Evolutionary conservation across 2,113 vertebrate genomes (phyloP).

Genomic region (Puffinus mauretanicus): DNA sequence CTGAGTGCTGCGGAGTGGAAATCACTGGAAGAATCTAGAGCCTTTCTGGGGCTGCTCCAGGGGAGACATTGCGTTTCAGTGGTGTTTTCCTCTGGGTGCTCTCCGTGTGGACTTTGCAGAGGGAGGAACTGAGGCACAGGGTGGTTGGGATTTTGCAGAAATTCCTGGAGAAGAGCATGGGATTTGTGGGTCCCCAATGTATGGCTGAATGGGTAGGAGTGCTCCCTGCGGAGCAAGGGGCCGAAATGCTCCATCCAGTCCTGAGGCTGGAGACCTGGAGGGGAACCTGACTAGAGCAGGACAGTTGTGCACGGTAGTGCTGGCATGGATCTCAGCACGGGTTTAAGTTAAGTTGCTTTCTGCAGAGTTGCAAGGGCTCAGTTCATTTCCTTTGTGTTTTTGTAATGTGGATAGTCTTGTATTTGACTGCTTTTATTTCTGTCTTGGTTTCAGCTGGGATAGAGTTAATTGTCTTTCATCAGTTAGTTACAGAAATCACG

Average conservation of each 20-base stretch:
- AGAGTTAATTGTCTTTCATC: too few relatives aligned
- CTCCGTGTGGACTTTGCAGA: background rate
- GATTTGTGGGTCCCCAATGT: background rate
- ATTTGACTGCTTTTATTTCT: background rate
- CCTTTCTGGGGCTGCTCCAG: background rate
- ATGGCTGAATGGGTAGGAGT: background rate
- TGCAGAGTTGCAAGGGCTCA: background rate
- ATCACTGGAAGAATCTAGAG: background rate
- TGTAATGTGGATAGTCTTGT: background rate
- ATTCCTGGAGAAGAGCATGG: background rate
- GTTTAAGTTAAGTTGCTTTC: background rate
- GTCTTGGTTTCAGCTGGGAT: too few relatives aligned
- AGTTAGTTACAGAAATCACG: background rate
- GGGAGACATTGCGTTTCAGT: fast-evolving
- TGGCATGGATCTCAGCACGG: fast-evolving
- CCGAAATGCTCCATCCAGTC: background rate
- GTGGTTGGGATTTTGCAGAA: background rate
- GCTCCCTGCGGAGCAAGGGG: background rate
- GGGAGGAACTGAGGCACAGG: background rate
- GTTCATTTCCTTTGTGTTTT: background rate
- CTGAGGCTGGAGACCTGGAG: background rate
- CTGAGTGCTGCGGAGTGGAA: background rate
- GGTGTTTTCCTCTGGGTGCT: background rate
- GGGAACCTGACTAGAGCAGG: background rate
- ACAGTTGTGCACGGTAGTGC: background rate